Conservation (phyloP, 37 sponge, comb jelly and placozoan genomes). For the Eunapius fragilis region DNA sequence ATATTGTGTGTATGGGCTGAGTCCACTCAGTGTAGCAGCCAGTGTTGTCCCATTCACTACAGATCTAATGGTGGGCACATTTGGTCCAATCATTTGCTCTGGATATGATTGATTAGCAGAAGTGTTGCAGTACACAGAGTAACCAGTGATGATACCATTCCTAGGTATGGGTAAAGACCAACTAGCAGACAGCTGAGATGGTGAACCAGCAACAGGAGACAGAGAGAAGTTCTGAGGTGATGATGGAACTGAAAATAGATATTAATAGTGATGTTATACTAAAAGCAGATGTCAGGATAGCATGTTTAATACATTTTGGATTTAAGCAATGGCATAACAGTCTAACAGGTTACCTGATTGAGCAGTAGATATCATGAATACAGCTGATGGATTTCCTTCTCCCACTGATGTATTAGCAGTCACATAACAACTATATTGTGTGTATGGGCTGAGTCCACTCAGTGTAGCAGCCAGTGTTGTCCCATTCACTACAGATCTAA, state of each 20-base stretch:
- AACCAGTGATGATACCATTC: neutral
- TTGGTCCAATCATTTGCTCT: neutral
- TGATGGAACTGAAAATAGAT: neutral
- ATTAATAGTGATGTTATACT: no score
- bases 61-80: neutral
- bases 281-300: no score
- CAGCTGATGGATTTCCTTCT: no score
- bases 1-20: conserved; percentile 22
- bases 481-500: no score
- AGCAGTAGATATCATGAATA: no score
- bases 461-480: no score
- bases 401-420: no score
- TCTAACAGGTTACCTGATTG: no score
- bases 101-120: neutral
- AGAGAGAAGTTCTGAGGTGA: neutral
- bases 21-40: conserved; percentile 10
- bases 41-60: neutral
- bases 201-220: neutral
- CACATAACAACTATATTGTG: no score
- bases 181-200: neutral
- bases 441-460: no score
- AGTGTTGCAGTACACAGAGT: neutral
- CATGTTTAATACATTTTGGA: no score
- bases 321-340: no score
- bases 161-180: neutral